Evolutionary conservation across 2,888 invertebrate species (phyloP).

Genomic region (Falcaria lacertinaria): DNA sequence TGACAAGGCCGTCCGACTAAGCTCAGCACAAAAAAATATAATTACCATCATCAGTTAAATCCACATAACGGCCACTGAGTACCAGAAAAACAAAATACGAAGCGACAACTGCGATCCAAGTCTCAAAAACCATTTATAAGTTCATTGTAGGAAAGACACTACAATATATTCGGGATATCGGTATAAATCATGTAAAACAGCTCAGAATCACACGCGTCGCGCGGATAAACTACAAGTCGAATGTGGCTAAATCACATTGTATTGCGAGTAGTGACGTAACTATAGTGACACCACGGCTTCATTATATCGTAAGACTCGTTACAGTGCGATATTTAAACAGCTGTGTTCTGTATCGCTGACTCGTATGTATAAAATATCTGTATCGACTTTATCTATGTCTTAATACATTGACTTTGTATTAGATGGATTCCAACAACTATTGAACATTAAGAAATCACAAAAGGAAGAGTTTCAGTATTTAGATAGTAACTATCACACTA

Average conservation of each 20-base stretch:
- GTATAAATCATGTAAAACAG: conserved; percentile 9
- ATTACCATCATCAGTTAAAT: conserved; percentile 56
- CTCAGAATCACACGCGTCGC: conserved; percentile 7
- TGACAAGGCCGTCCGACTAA: too few relatives aligned
- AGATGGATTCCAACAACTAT: too few relatives aligned
- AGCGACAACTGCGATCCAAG: conserved; percentile 44
- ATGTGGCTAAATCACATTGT: conserved; percentile 40
- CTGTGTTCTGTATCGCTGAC: too few relatives aligned
- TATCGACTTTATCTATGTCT: too few relatives aligned
- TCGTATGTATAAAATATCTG: too few relatives aligned
- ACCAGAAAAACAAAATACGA: conserved; percentile 45
- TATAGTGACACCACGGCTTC: conserved; percentile 36
- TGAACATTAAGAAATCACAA: too few relatives aligned
- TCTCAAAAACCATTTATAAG: conserved; percentile 63
- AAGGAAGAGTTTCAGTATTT: too few relatives aligned
- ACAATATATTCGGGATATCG: neutral
- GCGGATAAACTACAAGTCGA: conserved; percentile 32
- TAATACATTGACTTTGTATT: too few relatives aligned
- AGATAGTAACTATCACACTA: too few relatives aligned
- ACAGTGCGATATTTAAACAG: conserved; percentile 7
- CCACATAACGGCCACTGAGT: conserved; percentile 47
- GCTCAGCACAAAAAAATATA: conserved; percentile 7
- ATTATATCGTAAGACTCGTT: conserved; percentile 25
- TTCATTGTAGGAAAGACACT: conserved; percentile 14
- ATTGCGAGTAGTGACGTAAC: conserved; percentile 43